A percentile compares a stretch with the other conserved stretches of the same genome.
Conservation (phyloP, 2,797 vertebrate species). For the Bradypodion pumilum region DNA sequence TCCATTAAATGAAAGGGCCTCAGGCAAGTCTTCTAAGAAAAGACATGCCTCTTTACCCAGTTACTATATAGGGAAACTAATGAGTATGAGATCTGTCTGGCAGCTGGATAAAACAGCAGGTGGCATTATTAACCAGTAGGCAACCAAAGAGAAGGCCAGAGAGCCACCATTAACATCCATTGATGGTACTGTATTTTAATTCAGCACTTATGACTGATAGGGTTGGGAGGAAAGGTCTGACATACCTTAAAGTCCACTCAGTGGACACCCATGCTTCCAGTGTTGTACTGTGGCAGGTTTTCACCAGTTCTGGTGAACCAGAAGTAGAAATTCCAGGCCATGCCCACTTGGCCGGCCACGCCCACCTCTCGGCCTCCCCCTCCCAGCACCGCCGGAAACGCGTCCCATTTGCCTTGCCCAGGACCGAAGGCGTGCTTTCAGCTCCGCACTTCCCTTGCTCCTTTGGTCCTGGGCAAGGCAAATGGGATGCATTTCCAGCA, state of each 20-base stretch:
- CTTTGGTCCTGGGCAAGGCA: too few relatives aligned
- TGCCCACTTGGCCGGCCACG: too few relatives aligned
- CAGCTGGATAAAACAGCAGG: neutral
- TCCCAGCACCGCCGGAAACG: too few relatives aligned
- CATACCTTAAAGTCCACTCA: too few relatives aligned
- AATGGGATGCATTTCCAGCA: too few relatives aligned
- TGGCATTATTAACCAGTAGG: neutral
- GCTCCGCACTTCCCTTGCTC: too few relatives aligned
- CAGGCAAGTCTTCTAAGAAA: neutral
- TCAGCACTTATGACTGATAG: neutral
- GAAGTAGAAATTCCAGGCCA: too few relatives aligned
- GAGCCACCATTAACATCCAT: neutral
- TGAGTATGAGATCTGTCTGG: neutral
- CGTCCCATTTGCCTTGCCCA: too few relatives aligned
- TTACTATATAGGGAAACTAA: fast-evolving
- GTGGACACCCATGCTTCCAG: neutral
- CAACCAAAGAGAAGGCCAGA: neutral
- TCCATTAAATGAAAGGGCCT: neutral
- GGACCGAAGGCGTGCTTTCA: too few relatives aligned
- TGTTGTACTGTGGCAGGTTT: too few relatives aligned
- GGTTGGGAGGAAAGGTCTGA: neutral
- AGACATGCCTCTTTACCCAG: neutral
- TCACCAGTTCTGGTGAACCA: too few relatives aligned
- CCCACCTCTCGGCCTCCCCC: too few relatives aligned
- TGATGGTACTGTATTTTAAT: neutral